A percentile compares a stretch with the other conserved stretches of the same genome.
These are phyloP conservation scores for Drosophila lutescens DNA, from an alignment of 2,888 invertebrate species.

Conservation along the genomic window DNA sequence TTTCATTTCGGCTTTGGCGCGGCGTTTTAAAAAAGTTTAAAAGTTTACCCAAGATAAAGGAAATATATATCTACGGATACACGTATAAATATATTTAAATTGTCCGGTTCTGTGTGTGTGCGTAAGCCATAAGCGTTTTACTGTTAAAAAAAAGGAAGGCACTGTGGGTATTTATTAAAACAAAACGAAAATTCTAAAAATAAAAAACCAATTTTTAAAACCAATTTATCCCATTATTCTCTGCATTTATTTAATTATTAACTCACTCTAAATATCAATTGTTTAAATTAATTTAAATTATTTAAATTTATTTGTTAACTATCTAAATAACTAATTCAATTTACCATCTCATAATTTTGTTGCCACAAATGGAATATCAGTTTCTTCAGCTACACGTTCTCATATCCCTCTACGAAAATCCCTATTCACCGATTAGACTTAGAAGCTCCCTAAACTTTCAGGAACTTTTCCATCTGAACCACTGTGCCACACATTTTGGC, in stretches of 20 bases:
- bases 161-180: slow-evolving; percentile 15
- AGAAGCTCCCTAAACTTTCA: not conserved
- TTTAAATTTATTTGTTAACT: too few species aligned
- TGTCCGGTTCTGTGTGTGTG: slow-evolving; percentile 22
- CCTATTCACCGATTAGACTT: not conserved
- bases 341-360: not conserved
- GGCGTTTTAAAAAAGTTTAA: slow-evolving; percentile 75
- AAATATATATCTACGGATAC: slow-evolving; percentile 51
- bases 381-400: not conserved
- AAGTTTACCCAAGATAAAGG: slow-evolving; percentile 77
- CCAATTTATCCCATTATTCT: too few species aligned
- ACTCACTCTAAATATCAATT: too few species aligned
- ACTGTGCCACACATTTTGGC: slow-evolving; percentile 41
- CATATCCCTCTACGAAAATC: not conserved
- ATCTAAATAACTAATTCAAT: not conserved
- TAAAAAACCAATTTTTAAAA: not conserved
- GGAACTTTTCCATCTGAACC: slow-evolving; percentile 1
- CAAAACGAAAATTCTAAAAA: not conserved
- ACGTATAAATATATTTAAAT: slow-evolving; percentile 32
- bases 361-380: not conserved
- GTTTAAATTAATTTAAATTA: not conserved
- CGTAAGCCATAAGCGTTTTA: slow-evolving; percentile 62
- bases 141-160: slow-evolving; percentile 17
- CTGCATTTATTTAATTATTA: too few species aligned
- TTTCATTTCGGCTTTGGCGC: slow-evolving; percentile 67